Base-by-base conservation (phyloP, 2,113 vertebrate genomes). In the Phyllostomus hastatus region DNA sequence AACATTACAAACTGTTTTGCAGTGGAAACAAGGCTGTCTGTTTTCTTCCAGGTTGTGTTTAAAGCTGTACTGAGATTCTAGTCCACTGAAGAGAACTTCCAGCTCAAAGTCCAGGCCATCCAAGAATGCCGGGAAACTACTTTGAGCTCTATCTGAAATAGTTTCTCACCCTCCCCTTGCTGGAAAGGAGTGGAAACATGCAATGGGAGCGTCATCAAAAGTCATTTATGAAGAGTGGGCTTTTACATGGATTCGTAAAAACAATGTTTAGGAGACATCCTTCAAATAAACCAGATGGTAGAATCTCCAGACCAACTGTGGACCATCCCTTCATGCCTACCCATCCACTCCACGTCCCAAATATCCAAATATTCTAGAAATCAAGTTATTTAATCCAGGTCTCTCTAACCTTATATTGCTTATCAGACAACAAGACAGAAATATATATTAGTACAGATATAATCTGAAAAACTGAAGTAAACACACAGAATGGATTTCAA, bases 11-110 rank as follows among this genome's bases (percentile, higher is more conserved):
- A 90, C n/a, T 57, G 35, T 75, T 92, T 46, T 86, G 35, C 64
- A 73, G 67, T 91, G 85, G 88, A 59, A 90, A 91, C 33, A 33
- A 81, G 41, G 7, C 61, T 81, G 90, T 24, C 43, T 43, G 50
- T 57, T 79, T 95, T 46, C 78, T 92, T 76, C 52, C 70, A 80
- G 38, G 9, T 50, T 82, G 41, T 92, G 90, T 90, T 95, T 80
- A 61, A 81, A 54, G 90, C 90, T 90, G 46, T 33, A 86, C 73
- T 72, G 92, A 88, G 72, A 91, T 95, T 96, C 66, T 54, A 92
- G 88, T 90, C 67, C 95, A 38, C 20, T 41, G 46, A 72, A 64
- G 76, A n/a, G 72, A 66, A 92, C 92, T 93, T 94, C 69, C 82
- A 86, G 88, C 33, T 69, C 54, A 52, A 28, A 91, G 75, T 67